phyloP scores from a whole-genome alignment of 2,888 invertebrate species.

The Troides helena region DNA sequence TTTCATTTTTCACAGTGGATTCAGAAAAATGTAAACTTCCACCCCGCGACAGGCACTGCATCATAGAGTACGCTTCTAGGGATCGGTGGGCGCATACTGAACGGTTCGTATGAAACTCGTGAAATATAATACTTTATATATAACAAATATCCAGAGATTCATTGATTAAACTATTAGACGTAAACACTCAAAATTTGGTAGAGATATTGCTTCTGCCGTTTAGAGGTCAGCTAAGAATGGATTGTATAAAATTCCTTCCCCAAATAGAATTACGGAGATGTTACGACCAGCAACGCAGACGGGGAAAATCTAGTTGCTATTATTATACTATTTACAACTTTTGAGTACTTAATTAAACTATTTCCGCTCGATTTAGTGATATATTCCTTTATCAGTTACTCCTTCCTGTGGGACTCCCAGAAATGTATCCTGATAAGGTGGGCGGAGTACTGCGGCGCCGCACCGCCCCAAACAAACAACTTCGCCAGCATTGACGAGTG shows the following conservation, averaged over 20 bases:
- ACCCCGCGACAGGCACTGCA: conserved; percentile 38
- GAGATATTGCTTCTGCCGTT: too few species aligned
- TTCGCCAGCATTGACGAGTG: conserved; percentile 46
- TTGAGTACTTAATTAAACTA: not conserved
- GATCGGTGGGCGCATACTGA: conserved; percentile 45
- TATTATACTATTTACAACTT: not conserved
- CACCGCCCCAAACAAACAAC: conserved; percentile 49
- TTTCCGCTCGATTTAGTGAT: not conserved
- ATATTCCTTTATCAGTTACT: conserved; percentile 36
- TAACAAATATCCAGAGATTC: too few species aligned
- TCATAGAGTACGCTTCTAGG: conserved; percentile 38
- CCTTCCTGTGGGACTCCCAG: conserved; percentile 53
- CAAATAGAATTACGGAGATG: too few species aligned
- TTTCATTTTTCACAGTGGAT: conserved; percentile 31
- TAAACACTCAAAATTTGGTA: too few species aligned
- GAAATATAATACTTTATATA: too few species aligned
- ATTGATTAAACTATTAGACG: too few species aligned
- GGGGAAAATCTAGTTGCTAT: too few species aligned
- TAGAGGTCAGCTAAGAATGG: too few species aligned
- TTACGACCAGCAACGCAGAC: too few species aligned
- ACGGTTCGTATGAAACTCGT: conserved; percentile 40
- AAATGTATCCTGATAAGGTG: conserved; percentile 58
- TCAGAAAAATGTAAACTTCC: conserved; percentile 37
- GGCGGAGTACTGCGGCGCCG: conserved; percentile 48
- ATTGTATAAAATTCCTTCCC: too few species aligned